Evolutionary conservation across 2,113 vertebrate genomes (phyloP).

Genomic region (Embiotoca jacksoni): DNA sequence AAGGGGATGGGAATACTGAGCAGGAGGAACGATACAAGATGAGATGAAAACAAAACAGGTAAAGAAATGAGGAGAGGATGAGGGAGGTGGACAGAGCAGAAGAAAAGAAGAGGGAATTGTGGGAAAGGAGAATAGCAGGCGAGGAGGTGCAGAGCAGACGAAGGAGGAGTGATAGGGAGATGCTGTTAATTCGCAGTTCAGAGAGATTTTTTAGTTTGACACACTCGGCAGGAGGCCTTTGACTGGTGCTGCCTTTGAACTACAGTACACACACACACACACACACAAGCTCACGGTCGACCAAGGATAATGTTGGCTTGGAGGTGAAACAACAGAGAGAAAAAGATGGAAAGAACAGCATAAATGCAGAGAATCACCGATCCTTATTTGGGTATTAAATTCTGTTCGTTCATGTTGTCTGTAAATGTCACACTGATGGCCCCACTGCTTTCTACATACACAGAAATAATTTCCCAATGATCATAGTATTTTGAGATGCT

Average conservation of each 20-base stretch:
- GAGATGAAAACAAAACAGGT: slow-evolving; percentile 23
- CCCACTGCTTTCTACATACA: not conserved
- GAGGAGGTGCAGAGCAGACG: slow-evolving; percentile 34
- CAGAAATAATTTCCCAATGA: not conserved
- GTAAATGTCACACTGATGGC: slow-evolving; percentile 34
- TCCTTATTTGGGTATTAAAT: slow-evolving; percentile 13
- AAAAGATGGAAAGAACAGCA: slow-evolving; percentile 9
- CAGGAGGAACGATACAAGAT: not conserved
- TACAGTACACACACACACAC: slow-evolving; percentile 38
- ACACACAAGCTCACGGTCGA: slow-evolving; percentile 13
- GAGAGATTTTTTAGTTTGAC: slow-evolving; percentile 79
- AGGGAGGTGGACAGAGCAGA: slow-evolving; percentile 8
- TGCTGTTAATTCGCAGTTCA: slow-evolving; percentile 75
- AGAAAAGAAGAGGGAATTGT: slow-evolving; percentile 19
- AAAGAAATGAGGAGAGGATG: not conserved
- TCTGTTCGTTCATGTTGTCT: slow-evolving; percentile 21
- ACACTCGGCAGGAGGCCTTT: slow-evolving; percentile 77
- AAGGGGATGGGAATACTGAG: not conserved
- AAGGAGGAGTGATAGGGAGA: slow-evolving; percentile 61
- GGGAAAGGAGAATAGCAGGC: slow-evolving; percentile 35
- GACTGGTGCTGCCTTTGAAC: slow-evolving; percentile 76
- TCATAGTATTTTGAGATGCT: not conserved
- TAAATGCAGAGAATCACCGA: not conserved
- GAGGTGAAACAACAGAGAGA: slow-evolving; percentile 57
- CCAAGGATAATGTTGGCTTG: slow-evolving; percentile 63